A percentile compares a stretch with the other conserved stretches of the same genome.
phyloP scores from a whole-genome alignment of 2,888 invertebrate species.

The Ptycholaimellus sp. region DNA sequence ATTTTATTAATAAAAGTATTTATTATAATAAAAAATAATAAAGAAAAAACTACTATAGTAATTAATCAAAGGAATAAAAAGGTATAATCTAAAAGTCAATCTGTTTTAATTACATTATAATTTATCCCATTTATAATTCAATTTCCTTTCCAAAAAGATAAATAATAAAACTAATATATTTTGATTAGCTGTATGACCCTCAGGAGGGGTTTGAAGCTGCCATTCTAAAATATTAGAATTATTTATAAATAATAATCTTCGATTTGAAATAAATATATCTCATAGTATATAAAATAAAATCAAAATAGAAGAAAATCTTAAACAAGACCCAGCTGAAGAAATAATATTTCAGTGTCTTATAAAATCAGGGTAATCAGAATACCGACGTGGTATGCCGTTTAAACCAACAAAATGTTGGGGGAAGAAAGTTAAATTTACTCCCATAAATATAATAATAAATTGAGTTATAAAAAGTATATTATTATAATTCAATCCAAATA shows the following conservation, averaged over 20 bases:
- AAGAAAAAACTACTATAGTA: conserved; percentile 12
- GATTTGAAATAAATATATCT: conserved; percentile 16
- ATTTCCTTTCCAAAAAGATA: conserved; percentile 7
- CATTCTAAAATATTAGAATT: conserved; percentile 11
- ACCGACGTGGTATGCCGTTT: conserved; percentile 49
- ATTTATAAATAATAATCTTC: conserved; percentile 12
- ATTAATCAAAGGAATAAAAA: conserved; percentile 13
- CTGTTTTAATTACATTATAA: conserved; percentile 10
- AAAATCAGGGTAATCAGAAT: conserved; percentile 46
- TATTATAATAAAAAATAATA: conserved; percentile 11
- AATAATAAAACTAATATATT: conserved; percentile 12
- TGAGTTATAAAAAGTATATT: conserved; percentile 40
- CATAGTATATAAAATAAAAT: conserved; percentile 13
- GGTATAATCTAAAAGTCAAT: conserved; percentile 14
- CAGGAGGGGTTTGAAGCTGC: background rate
- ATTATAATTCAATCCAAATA: conserved; percentile 41
- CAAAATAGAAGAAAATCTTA: conserved; percentile 34
- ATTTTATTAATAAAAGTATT: conserved; percentile 12
- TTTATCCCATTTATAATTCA: conserved; percentile 9
- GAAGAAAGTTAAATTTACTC: conserved; percentile 55
- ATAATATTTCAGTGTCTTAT: conserved; percentile 43
- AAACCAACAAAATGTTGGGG: conserved; percentile 50
- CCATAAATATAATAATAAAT: conserved; percentile 46
- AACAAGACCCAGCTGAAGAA: conserved; percentile 43
- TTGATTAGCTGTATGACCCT: too few relatives aligned